phyloP scores from a whole-genome alignment of 2,888 invertebrate genomes.

The Hydrotaea cyrtoneurina region DNA sequence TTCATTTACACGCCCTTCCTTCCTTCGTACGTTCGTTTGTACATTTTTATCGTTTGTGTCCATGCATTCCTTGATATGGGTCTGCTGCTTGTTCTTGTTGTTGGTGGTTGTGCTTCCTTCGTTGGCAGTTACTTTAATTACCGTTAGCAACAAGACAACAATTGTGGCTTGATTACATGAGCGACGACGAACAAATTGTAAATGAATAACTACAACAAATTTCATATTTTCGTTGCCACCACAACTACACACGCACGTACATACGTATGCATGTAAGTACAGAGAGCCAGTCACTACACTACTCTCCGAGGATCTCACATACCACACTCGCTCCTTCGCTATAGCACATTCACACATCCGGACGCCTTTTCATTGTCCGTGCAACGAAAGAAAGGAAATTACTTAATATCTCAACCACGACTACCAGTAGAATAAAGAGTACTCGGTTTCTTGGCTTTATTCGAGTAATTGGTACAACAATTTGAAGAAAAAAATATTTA shows the following conservation, averaged over 20 bases:
- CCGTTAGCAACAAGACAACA: constrained; percentile 58
- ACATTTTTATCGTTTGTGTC: constrained; percentile 20
- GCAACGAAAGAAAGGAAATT: background rate
- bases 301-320: background rate
- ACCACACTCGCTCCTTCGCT: background rate
- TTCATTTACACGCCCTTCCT: no score
- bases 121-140: constrained; percentile 54
- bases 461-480: no score
- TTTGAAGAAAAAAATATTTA: no score
- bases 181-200: constrained; percentile 39
- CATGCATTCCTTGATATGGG: constrained; percentile 37
- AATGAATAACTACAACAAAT: constrained; percentile 50
- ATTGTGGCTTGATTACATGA: constrained; percentile 54
- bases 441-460: no score
- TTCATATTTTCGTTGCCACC: constrained; percentile 66
- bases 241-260: constrained; percentile 50
- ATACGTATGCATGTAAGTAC: background rate
- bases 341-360: background rate
- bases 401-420: constrained; percentile 5
- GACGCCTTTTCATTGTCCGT: background rate
- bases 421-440: background rate
- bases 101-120: constrained; percentile 26
- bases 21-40: constrained; percentile 5
- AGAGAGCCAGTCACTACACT: background rate
- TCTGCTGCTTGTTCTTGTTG: background rate